These are phyloP conservation scores for Mesoligia furuncula DNA, from an alignment of 2,888 invertebrate genomes.

Conservation along the genomic window DNA sequence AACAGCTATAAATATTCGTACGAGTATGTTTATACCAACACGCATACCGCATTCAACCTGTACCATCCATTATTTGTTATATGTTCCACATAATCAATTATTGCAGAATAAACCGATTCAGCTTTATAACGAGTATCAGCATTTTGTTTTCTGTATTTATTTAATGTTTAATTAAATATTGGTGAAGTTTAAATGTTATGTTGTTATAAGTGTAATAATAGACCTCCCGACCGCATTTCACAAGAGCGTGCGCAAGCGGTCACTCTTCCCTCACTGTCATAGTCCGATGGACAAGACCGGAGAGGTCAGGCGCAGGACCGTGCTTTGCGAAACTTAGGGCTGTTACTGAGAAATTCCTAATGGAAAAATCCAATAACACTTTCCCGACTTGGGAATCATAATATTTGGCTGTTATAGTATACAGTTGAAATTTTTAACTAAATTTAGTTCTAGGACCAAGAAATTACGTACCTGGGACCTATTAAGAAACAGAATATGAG, in stretches of 20 bases:
- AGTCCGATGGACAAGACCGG: background rate
- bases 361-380: background rate
- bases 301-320: background rate
- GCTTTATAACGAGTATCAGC: background rate
- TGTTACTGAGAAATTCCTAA: background rate
- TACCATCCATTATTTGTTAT: constrained; percentile 19
- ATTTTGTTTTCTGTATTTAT: background rate
- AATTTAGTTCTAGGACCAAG: background rate
- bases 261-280: background rate
- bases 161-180: background rate
- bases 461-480: background rate
- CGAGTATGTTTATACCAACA: constrained; percentile 26
- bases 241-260: too few species aligned
- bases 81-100: constrained; percentile 21
- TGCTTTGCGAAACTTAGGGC: background rate
- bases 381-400: background rate
- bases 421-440: background rate
- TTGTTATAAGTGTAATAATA: background rate
- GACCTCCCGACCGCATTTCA: too few species aligned
- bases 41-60: constrained; percentile 4
- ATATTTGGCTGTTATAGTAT: background rate
- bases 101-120: constrained; percentile 25
- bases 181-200: too few species aligned
- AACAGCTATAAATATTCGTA: constrained; percentile 42
- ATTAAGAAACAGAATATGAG: background rate